phyloP scores from a whole-genome alignment of 2,113 vertebrate species.

The Rousettus leschenaultii region DNA sequence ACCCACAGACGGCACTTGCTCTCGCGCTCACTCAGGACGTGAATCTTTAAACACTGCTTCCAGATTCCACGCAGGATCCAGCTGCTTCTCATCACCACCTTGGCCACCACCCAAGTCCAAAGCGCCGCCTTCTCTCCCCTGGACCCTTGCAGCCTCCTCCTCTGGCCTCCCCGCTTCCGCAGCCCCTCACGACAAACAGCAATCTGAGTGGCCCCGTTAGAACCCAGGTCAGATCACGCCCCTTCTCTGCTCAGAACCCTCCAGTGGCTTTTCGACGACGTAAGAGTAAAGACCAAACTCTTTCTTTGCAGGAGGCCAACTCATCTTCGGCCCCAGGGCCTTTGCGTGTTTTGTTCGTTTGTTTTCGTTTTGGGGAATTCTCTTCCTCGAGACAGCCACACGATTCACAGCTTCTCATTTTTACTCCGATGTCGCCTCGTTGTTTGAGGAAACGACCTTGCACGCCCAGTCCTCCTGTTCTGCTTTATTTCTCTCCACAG shows the following conservation, averaged over 20 bases:
- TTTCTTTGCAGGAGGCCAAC: background rate
- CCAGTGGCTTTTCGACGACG: background rate
- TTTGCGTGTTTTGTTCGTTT: background rate
- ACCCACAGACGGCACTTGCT: background rate
- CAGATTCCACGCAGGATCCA: background rate
- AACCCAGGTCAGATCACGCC: background rate
- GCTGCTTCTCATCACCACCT: background rate
- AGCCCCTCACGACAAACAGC: background rate
- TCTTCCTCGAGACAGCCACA: background rate
- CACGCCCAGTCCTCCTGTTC: background rate
- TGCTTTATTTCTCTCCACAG: background rate
- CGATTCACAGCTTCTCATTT: background rate
- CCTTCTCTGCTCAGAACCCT: background rate
- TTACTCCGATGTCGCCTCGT: no score
- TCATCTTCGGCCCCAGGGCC: background rate
- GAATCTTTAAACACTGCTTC: background rate
- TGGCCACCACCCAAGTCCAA: background rate
- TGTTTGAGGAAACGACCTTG: no score
- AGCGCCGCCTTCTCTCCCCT: background rate
- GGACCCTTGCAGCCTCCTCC: no score
- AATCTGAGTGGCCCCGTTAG: background rate
- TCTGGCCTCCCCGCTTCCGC: background rate
- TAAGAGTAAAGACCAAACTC: background rate
- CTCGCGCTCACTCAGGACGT: fast-evolving
- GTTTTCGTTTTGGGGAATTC: background rate